These are phyloP conservation scores for Oscheius sp. DNA, from an alignment of 2,888 invertebrate genomes.

Conservation along the genomic window DNA sequence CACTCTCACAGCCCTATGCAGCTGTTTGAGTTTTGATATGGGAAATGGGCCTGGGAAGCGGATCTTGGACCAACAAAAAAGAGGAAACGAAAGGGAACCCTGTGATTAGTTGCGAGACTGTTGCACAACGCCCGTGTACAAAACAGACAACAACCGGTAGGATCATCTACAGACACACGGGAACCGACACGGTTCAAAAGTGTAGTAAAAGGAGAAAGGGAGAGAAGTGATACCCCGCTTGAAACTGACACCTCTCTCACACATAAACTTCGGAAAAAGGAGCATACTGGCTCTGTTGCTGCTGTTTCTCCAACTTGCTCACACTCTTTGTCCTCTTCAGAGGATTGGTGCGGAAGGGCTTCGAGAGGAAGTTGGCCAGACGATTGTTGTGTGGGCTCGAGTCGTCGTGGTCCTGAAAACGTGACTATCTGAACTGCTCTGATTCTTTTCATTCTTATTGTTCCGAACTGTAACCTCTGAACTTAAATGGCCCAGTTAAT, in stretches of 20 bases:
- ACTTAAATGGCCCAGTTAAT: no score
- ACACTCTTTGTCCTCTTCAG: conserved; percentile 73
- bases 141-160: not conserved
- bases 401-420: conserved; percentile 54
- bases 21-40: conserved; percentile 7
- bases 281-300: conserved; percentile 45
- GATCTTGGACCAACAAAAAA: no score
- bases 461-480: no score
- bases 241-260: not conserved
- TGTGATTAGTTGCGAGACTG: not conserved
- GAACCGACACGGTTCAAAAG: conserved; percentile 9
- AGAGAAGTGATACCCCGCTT: not conserved
- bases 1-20: not conserved
- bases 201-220: not conserved
- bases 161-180: not conserved
- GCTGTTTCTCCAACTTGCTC: conserved; percentile 67
- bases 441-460: no score
- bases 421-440: not conserved
- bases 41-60: not conserved
- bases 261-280: not conserved
- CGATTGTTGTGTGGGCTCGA: conserved; percentile 50
- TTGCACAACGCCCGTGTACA: conserved; percentile 5
- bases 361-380: conserved; percentile 69
- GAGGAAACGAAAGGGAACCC: not conserved
- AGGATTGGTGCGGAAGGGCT: conserved; percentile 71